Conservation (phyloP, 2,113 vertebrate species). For the Prionailurus viverrinus region DNA sequence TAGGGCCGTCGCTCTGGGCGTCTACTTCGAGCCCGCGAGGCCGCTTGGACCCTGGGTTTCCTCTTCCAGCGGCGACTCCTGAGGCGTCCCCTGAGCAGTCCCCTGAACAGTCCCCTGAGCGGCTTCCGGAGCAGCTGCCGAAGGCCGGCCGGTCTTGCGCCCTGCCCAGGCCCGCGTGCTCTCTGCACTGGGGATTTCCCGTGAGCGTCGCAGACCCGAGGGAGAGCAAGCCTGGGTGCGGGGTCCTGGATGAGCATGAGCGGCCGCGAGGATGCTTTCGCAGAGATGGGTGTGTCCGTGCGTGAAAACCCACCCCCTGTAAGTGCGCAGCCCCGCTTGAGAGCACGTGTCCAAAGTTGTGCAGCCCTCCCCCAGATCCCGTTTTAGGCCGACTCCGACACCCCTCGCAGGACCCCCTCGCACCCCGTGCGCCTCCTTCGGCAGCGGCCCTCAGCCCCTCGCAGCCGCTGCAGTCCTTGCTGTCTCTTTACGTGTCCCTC, state of each 20-base stretch:
- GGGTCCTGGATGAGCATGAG: too few relatives aligned
- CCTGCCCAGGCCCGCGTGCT: too few relatives aligned
- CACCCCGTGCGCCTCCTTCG: not conserved
- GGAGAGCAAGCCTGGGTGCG: not conserved
- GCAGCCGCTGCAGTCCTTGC: not conserved
- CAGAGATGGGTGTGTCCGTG: not conserved
- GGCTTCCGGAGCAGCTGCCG: too few relatives aligned
- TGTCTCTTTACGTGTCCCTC: not conserved
- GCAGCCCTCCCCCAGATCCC: fast-evolving
- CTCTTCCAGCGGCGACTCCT: fast-evolving
- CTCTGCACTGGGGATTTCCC: not conserved
- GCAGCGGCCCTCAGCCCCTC: not conserved
- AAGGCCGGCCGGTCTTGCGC: not conserved
- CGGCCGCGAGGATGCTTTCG: too few relatives aligned
- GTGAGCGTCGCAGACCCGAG: not conserved
- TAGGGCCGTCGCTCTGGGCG: fast-evolving
- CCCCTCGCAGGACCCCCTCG: not conserved
- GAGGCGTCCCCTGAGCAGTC: too few relatives aligned
- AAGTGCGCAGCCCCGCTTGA: not conserved
- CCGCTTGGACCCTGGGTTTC: fast-evolving
- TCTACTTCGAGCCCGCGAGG: fast-evolving
- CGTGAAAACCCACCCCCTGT: too few relatives aligned
- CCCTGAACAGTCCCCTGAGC: too few relatives aligned
- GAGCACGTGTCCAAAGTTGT: not conserved
- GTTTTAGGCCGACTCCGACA: not conserved